These are phyloP conservation scores for Hydroisotoma schaefferi DNA, from an alignment of 2,888 invertebrate genomes.

Conservation along the genomic window DNA sequence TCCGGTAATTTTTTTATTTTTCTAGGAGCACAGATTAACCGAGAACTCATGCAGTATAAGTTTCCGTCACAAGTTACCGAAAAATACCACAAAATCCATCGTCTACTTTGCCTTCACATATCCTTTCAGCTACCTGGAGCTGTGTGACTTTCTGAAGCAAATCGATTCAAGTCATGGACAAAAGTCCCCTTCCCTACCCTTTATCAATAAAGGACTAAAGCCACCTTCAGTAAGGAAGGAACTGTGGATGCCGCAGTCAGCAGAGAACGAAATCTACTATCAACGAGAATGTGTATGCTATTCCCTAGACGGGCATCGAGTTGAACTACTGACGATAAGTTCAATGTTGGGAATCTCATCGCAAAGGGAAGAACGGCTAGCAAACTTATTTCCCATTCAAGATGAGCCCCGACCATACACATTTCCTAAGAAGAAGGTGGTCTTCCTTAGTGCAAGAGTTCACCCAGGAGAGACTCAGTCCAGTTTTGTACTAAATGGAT, in stretches of 20 bases:
- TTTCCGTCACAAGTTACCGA: conserved; percentile 68
- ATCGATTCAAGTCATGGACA: conserved; percentile 58
- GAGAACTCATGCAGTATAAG: conserved; percentile 71
- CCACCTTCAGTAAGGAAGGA: conserved; percentile 11
- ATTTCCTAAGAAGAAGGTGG: conserved; percentile 75
- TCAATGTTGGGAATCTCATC: conserved; percentile 72
- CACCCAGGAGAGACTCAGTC: conserved; percentile 70
- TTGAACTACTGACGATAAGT: conserved; percentile 79
- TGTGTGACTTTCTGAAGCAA: conserved; percentile 67
- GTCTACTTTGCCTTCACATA: conserved; percentile 88
- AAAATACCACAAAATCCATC: conserved; percentile 63
- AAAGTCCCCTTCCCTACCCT: background rate
- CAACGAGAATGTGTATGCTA: conserved; percentile 73
- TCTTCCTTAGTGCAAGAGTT: conserved; percentile 81
- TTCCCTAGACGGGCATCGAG: conserved; percentile 70
- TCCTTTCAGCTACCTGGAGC: conserved; percentile 79
- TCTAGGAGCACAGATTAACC: conserved; percentile 59
- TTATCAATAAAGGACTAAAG: too few species aligned
- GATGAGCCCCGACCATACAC: conserved; percentile 65
- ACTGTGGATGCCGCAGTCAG: conserved; percentile 3
- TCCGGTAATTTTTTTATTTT: conserved; percentile 4
- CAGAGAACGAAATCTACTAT: conserved; percentile 73
- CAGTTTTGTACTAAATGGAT: conserved; percentile 81
- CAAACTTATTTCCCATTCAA: conserved; percentile 69
- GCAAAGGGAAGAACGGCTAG: conserved; percentile 68